These are phyloP conservation scores for Onychorhynchus coronatus DNA, from an alignment of 2,113 vertebrate species.

Conservation along the genomic window DNA sequence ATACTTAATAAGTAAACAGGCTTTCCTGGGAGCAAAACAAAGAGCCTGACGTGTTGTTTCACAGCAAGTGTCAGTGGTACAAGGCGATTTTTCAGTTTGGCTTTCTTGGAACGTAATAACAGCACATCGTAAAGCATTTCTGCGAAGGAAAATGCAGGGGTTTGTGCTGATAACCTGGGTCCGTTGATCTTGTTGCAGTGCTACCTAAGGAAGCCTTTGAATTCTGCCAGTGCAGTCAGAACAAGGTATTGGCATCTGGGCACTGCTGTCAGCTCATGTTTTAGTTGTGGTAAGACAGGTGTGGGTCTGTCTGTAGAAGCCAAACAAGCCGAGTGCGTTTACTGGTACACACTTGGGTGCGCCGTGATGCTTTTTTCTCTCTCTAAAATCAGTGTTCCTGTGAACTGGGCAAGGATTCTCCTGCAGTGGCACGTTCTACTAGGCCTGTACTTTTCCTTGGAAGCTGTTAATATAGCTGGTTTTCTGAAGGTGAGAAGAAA, in stretches of 20 bases:
- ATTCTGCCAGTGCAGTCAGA: not conserved
- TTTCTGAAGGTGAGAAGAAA: not conserved
- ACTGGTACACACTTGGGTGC: accelerated
- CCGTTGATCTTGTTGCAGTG: not conserved
- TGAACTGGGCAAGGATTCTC: not conserved
- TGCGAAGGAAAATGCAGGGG: not conserved
- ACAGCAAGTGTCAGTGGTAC: not conserved
- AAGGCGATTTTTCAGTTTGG: not conserved
- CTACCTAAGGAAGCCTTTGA: not conserved
- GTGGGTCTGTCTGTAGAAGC: not conserved
- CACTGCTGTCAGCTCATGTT: not conserved
- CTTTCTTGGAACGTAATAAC: not conserved
- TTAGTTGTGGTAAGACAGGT: accelerated
- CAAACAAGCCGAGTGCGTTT: not conserved
- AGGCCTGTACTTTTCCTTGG: not conserved
- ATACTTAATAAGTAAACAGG: not conserved
- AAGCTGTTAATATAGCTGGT: accelerated
- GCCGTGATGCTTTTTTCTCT: accelerated
- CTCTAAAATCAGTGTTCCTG: not conserved
- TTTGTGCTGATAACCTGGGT: not conserved
- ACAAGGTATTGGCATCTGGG: not conserved
- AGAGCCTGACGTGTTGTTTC: not conserved
- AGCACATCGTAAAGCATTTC: not conserved
- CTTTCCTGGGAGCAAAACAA: slow-evolving; percentile 18
- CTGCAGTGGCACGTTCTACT: not conserved